A percentile compares a stretch with the other conserved stretches of the same genome.
phyloP scores from a whole-genome alignment of 1,140 invertebrate species.

The Metopolophium dirhodum region DNA sequence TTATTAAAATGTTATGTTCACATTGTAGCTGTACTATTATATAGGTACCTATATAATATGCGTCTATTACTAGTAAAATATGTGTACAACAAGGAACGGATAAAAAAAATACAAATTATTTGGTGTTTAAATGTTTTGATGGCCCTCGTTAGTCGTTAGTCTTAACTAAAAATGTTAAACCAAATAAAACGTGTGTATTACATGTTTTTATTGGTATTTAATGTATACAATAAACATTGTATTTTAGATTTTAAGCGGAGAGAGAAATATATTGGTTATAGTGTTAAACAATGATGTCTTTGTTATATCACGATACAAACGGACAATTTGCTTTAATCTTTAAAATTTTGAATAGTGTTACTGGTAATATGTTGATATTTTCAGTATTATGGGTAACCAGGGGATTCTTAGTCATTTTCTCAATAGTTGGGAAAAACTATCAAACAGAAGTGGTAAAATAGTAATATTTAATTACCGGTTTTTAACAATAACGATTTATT shows the following conservation, averaged over 20 bases:
- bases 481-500: not conserved
- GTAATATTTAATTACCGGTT: not conserved
- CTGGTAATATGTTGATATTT: too few relatives aligned
- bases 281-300: not conserved
- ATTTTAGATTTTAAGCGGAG: not conserved
- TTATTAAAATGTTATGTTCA: conserved; percentile 1
- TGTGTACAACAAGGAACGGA: not conserved
- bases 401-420: too few relatives aligned
- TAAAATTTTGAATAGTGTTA: too few relatives aligned
- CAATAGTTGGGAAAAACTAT: too few relatives aligned
- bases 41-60: not conserved
- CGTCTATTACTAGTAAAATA: not conserved
- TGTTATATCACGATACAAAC: not conserved
- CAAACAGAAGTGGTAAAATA: too few relatives aligned
- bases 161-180: not conserved
- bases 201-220: not conserved
- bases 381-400: too few relatives aligned
- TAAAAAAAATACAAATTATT: not conserved
- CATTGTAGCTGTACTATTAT: not conserved
- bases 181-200: not conserved
- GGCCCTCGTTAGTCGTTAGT: not conserved
- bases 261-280: not conserved
- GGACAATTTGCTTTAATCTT: too few relatives aligned
- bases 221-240: not conserved
- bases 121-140: not conserved